Conservation (phyloP, 1,140 invertebrate genomes). For the Semibalanus balanoides region DNA sequence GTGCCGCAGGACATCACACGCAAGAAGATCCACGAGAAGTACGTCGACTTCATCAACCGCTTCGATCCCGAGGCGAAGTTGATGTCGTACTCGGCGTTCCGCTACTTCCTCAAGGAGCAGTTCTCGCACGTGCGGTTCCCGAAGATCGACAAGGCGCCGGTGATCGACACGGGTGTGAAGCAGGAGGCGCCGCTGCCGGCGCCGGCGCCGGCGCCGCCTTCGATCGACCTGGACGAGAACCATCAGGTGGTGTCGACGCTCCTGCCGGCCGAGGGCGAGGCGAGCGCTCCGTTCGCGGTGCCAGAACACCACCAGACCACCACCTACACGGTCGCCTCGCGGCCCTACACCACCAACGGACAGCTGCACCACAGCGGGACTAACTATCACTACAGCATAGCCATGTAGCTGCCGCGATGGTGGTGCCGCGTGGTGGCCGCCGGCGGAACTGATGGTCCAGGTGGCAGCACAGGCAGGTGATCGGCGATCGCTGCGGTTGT, state of each 20-base stretch:
- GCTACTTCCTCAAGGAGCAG: slow-evolving; percentile 62
- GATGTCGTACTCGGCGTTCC: slow-evolving; percentile 63
- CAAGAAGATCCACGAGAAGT: slow-evolving; percentile 54
- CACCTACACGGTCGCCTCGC: background rate
- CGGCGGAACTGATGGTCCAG: no score
- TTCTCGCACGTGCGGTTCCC: slow-evolving; percentile 60
- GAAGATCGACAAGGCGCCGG: slow-evolving; percentile 20
- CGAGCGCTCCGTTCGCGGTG: background rate
- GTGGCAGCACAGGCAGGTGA: no score
- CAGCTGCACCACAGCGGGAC: background rate
- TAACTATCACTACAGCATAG: background rate
- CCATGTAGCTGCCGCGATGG: background rate
- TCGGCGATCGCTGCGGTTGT: no score
- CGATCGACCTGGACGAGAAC: background rate
- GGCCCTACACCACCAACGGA: background rate
- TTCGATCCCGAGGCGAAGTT: slow-evolving; percentile 32
- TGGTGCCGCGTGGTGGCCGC: no score
- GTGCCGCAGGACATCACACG: slow-evolving; percentile 45
- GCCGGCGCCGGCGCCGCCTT: background rate
- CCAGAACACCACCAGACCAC: background rate
- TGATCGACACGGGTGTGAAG: background rate
- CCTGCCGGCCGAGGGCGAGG: background rate
- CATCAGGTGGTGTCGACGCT: background rate
- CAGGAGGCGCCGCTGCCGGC: background rate
- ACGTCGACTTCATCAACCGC: slow-evolving; percentile 49